A percentile compares a stretch with the other conserved stretches of the same genome.
Evolutionary conservation across 2,797 vertebrate species (phyloP).

Genomic region (Brotula barbata): DNA sequence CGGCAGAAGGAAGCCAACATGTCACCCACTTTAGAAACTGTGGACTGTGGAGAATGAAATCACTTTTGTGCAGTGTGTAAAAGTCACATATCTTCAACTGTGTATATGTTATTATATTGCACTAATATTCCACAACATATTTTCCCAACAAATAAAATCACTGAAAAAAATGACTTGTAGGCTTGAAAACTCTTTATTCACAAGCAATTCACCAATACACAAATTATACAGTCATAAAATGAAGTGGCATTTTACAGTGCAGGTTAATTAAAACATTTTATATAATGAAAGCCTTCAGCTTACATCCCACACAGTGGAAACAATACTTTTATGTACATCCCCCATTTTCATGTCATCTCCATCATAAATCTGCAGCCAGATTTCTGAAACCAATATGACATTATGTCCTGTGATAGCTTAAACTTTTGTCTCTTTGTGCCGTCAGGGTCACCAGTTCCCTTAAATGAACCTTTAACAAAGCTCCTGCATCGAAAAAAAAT

Average conservation of each 20-base stretch:
- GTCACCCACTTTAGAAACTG: slow-evolving; percentile 73
- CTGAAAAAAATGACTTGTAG: slow-evolving; percentile 11
- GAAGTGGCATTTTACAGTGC: slow-evolving; percentile 56
- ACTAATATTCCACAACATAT: slow-evolving; percentile 3
- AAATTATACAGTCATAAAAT: slow-evolving; percentile 37
- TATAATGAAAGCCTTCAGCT: slow-evolving; percentile 23
- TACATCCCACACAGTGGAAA: slow-evolving; percentile 79
- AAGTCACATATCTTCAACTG: background rate
- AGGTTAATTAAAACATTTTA: slow-evolving; percentile 25
- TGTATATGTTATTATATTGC: slow-evolving; percentile 7
- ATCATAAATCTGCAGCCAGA: background rate
- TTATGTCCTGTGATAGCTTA: background rate
- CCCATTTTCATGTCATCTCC: background rate
- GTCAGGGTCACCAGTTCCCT: background rate
- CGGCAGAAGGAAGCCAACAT: slow-evolving; percentile 90
- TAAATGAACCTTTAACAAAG: background rate
- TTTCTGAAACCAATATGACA: background rate
- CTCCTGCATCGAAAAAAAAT: background rate
- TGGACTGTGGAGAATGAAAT: background rate
- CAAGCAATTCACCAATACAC: slow-evolving; percentile 30
- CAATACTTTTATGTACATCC: slow-evolving; percentile 6
- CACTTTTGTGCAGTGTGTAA: slow-evolving; percentile 29
- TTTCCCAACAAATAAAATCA: slow-evolving; percentile 47
- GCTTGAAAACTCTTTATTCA: slow-evolving; percentile 57
- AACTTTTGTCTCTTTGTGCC: background rate